Base-by-base conservation (phyloP, 2,797 vertebrate species). In the Mormyrus proboscirostris region DNA sequence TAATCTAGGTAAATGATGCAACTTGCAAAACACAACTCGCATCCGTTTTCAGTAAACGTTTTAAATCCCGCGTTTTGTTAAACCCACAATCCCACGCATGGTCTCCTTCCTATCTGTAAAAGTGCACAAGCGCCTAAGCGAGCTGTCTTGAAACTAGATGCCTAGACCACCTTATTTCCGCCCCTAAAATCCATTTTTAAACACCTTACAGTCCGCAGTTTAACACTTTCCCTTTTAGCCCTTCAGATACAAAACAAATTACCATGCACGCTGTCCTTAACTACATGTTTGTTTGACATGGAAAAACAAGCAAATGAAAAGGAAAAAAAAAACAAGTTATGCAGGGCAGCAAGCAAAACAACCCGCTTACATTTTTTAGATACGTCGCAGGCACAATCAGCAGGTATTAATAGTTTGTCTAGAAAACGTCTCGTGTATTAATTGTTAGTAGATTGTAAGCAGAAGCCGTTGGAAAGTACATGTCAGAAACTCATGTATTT, bases 401-500 rank as follows among this genome's bases (percentile, higher is more conserved):
- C 76, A 47, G 2, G 76, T 44, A 47, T 82, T 82, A 44, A 3
- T 19, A 47, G 19, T 22, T 47, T 82, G 41, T 41, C 41, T 47
- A n/a, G 41, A 82, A 44, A 41, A 82, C 41, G 41, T n/a, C 41
- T 47, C 38, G 2, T 76, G 38, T 44, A 41, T 82, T 47, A 82
- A 82, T 47, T 73, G 29, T 0, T 38, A 82, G 41, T 22, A 9
- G 76, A 82, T 44, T 82, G 16, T 47, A 82, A 82, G 6, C 41
- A 82, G 38, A n/a, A 47, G 41, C 76, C 76, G 38, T 9, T 44
- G 76, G 76, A 44, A 47, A 47, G 76, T 47, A 44, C 47, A 44
- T 79, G 5, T 44, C 4, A 19, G 73, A 79, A 79, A 19, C 76
- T 22, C 76, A n/a, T 19, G 25, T 82, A 59, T 93, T 93, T 95